These are phyloP conservation scores for Dreissena polymorpha DNA, from an alignment of 1,140 invertebrate genomes.

Conservation along the genomic window DNA sequence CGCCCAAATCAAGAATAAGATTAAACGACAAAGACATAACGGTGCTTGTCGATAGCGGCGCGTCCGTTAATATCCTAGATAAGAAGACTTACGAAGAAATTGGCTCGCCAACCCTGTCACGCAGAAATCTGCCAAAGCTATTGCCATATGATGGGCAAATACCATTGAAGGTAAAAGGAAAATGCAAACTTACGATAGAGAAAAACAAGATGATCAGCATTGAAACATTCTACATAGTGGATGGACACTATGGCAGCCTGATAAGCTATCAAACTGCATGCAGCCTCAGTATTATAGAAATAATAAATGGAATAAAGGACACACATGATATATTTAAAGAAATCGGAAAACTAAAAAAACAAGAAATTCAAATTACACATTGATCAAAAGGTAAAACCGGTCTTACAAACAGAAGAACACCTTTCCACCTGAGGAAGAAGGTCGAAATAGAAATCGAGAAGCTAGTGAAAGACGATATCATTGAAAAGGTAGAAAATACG, in stretches of 20 bases:
- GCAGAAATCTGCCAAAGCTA: no score
- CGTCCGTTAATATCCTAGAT: slow-evolving; percentile 13
- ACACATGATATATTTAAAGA: slow-evolving; percentile 41
- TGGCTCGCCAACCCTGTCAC: background rate
- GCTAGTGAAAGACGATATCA: slow-evolving; percentile 59
- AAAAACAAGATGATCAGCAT: background rate
- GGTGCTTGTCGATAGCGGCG: background rate
- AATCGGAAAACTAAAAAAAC: slow-evolving; percentile 58
- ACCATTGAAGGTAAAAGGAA: background rate
- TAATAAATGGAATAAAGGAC: background rate
- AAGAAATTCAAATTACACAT: slow-evolving; percentile 59
- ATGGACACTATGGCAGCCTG: no score
- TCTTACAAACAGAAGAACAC: slow-evolving; percentile 37
- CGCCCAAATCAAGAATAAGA: background rate
- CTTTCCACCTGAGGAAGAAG: slow-evolving; percentile 60
- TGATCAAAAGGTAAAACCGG: slow-evolving; percentile 56
- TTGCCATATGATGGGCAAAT: slow-evolving; percentile 36
- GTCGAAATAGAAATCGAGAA: slow-evolving; percentile 52
- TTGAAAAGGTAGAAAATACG: slow-evolving; percentile 61
- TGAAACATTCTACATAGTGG: no score
- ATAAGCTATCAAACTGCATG: slow-evolving; percentile 8
- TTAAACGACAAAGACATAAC: no score
- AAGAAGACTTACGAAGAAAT: background rate
- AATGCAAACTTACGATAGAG: slow-evolving; percentile 1
- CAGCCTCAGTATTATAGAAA: background rate